Conservation (phyloP, 2,113 vertebrate genomes). For the Nesoenas mayeri region DNA sequence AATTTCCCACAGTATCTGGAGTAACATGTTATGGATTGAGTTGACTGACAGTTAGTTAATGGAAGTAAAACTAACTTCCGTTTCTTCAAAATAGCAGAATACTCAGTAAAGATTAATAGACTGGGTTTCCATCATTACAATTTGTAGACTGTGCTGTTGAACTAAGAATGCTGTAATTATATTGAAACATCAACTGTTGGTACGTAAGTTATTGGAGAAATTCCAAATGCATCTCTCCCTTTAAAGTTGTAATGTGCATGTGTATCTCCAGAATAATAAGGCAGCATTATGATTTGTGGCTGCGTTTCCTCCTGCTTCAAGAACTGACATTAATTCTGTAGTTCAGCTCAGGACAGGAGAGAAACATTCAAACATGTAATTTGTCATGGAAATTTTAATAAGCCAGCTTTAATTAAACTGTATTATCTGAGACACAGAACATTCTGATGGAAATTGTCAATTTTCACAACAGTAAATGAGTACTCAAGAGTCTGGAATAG, state of each 20-base stretch:
- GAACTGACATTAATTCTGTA: not conserved
- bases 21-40: not conserved
- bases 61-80: accelerated
- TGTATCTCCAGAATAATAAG: not conserved
- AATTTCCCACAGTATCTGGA: not conserved
- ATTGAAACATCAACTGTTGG: not conserved
- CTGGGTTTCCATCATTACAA: not conserved
- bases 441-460: not conserved
- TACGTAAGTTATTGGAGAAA: not conserved
- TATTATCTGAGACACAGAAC: not conserved
- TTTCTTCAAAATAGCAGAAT: not conserved
- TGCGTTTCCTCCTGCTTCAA: not conserved
- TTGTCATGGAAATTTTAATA: constrained; percentile 4
- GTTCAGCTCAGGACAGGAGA: not conserved
- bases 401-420: constrained; percentile 11
- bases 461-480: not conserved
- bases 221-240: not conserved
- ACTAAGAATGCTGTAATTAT: not conserved
- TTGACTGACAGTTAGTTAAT: not conserved
- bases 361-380: not conserved
- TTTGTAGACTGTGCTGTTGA: not conserved
- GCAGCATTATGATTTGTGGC: not conserved
- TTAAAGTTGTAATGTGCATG: not conserved
- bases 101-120: not conserved
- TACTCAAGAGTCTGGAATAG: not conserved